A percentile compares a stretch with the other conserved stretches of the same genome.
Evolutionary conservation across 2,888 invertebrate species (phyloP).

Genomic region (Galerucella calmariensis): DNA sequence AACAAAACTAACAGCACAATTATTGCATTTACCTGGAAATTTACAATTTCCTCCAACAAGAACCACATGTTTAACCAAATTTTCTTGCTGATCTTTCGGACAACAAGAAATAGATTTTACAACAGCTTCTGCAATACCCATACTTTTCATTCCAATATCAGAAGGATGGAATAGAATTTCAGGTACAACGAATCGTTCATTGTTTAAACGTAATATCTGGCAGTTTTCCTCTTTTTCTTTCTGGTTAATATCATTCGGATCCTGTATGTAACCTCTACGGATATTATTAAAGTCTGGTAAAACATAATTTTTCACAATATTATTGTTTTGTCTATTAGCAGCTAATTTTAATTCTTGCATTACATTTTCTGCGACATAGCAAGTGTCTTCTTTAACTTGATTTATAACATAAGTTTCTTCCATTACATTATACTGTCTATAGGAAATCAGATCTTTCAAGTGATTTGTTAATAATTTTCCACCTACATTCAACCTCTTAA

Average conservation of each 20-base stretch:
- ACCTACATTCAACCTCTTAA: slow-evolving; percentile 90
- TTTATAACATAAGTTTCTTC: slow-evolving; percentile 99
- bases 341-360: slow-evolving; percentile 81
- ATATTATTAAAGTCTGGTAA: slow-evolving; percentile 95
- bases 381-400: slow-evolving; percentile 97
- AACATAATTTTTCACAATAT: slow-evolving; percentile 89
- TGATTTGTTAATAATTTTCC: slow-evolving; percentile 96
- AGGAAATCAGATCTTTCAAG: slow-evolving; percentile 96
- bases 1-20: neutral
- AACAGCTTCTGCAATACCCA: slow-evolving; percentile 93
- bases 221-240: slow-evolving; percentile 59
- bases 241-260: slow-evolving; percentile 49
- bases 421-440: slow-evolving; percentile 96
- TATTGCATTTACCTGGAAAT: slow-evolving; percentile 71
- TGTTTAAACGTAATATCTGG: slow-evolving; percentile 87
- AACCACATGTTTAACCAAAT: slow-evolving; percentile 84
- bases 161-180: slow-evolving; percentile 95
- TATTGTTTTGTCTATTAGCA: slow-evolving; percentile 70
- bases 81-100: slow-evolving; percentile 79
- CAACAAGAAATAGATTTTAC: slow-evolving; percentile 80
- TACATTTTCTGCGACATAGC: slow-evolving; percentile 90
- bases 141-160: slow-evolving; percentile 90
- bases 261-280: slow-evolving; percentile 74
- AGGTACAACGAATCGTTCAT: slow-evolving; percentile 94
- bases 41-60: slow-evolving; percentile 83